phyloP scores from a whole-genome alignment of 2,113 vertebrate genomes.

The Fregetta grallaria region DNA sequence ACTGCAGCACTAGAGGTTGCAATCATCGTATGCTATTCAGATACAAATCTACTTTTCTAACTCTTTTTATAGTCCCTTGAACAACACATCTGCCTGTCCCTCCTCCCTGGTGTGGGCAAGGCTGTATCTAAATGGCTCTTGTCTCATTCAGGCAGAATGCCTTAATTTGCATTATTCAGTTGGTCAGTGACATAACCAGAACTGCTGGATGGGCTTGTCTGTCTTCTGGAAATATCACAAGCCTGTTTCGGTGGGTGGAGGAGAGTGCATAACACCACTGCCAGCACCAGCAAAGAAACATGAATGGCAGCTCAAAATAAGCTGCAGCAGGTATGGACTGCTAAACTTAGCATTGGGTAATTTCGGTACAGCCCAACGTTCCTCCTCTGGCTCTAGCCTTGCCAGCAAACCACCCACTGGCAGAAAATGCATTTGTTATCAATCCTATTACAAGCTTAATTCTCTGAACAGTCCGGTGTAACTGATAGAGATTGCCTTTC shows the following conservation, averaged over 20 bases:
- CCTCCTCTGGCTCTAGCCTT: neutral
- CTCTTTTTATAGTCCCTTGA: neutral
- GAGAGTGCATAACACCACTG: neutral
- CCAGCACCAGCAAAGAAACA: neutral
- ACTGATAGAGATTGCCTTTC: neutral
- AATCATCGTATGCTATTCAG: neutral
- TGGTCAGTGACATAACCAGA: neutral
- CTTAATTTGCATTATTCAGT: neutral
- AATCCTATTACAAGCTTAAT: neutral
- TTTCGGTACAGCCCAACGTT: neutral
- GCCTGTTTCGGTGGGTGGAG: neutral
- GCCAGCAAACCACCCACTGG: neutral
- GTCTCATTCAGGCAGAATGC: neutral
- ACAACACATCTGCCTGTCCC: neutral
- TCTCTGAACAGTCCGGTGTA: neutral
- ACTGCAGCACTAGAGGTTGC: neutral
- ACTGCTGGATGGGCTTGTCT: neutral
- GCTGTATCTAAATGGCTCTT: neutral
- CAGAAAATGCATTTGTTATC: constrained; percentile 18
- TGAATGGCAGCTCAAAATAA: neutral
- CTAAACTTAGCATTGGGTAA: neutral
- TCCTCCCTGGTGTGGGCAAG: neutral
- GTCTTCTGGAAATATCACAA: neutral
- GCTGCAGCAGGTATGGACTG: neutral
- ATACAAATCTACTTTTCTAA: neutral